phyloP scores from a whole-genome alignment of 1,140 invertebrate genomes.

The Laupala kohalensis region DNA sequence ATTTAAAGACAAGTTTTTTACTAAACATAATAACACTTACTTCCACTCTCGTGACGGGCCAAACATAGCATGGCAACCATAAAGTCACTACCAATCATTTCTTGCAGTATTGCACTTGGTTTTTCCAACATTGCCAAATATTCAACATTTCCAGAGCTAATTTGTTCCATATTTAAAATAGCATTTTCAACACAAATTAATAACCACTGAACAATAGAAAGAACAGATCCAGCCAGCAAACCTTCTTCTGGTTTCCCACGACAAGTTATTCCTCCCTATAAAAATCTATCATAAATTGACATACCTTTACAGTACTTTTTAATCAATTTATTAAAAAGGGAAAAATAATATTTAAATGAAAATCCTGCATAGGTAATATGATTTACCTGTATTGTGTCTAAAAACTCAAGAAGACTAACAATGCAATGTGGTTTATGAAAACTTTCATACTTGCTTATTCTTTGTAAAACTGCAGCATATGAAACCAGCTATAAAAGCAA shows the following conservation, averaged over 20 bases:
- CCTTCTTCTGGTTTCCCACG: slow-evolving; percentile 72
- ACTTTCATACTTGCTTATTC: slow-evolving; percentile 79
- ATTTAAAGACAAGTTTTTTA: slow-evolving; percentile 1
- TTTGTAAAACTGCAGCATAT: slow-evolving; percentile 72
- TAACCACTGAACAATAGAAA: slow-evolving; percentile 67
- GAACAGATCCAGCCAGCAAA: slow-evolving; percentile 54
- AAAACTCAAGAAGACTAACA: slow-evolving; percentile 68
- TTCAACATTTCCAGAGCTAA: slow-evolving; percentile 1
- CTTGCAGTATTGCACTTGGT: slow-evolving; percentile 50
- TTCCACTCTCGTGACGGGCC: slow-evolving; percentile 56
- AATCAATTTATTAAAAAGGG: too few relatives aligned
- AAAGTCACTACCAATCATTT: slow-evolving; percentile 59
- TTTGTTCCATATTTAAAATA: slow-evolving; percentile 26
- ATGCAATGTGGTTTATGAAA: slow-evolving; percentile 82
- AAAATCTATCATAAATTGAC: background rate
- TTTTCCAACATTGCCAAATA: slow-evolving; percentile 43
- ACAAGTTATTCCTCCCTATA: slow-evolving; percentile 36
- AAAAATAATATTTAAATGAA: background rate
- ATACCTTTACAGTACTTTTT: too few relatives aligned
- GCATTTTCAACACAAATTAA: slow-evolving; percentile 60
- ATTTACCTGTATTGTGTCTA: slow-evolving; percentile 62
- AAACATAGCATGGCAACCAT: slow-evolving; percentile 69
- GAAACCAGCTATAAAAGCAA: slow-evolving; percentile 53
- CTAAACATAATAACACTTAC: slow-evolving; percentile 19
- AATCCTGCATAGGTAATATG: background rate